These are phyloP conservation scores for Sepioteuthis lessoniana DNA, from an alignment of 2,888 invertebrate species.

Conservation along the genomic window DNA sequence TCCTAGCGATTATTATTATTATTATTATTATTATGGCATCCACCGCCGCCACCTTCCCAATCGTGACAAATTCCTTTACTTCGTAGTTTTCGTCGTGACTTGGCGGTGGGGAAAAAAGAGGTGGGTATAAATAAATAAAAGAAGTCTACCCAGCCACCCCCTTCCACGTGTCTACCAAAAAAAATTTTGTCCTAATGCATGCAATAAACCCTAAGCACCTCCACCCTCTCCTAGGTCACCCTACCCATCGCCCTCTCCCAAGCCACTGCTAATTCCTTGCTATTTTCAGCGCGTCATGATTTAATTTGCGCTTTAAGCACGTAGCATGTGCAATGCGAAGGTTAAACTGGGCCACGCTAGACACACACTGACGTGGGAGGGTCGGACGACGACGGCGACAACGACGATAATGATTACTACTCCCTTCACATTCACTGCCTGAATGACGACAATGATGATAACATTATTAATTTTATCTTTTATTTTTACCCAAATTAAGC, in stretches of 20 bases:
- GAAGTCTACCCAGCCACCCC: background rate
- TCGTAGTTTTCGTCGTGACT: background rate
- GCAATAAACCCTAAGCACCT: background rate
- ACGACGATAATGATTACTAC: background rate
- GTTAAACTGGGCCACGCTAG: conserved; percentile 44
- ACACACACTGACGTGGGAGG: conserved; percentile 6
- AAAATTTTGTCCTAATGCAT: background rate
- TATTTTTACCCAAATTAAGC: background rate
- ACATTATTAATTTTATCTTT: background rate
- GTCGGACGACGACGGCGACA: background rate
- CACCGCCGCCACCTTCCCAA: background rate
- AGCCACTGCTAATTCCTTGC: conserved; percentile 41
- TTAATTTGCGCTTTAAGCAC: conserved; percentile 52
- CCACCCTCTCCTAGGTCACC: background rate
- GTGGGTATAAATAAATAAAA: background rate
- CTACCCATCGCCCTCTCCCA: background rate
- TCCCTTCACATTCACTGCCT: background rate
- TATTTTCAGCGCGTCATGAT: conserved; percentile 50
- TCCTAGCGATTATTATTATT: too few species aligned
- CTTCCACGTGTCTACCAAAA: background rate
- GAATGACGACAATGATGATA: background rate
- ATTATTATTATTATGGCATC: too few species aligned
- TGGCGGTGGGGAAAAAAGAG: background rate
- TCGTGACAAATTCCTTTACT: conserved; percentile 35
- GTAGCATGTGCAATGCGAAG: conserved; percentile 54